Percentiles rank a stretch among this genome's conserved stretches.
These are phyloP conservation scores for Bactericera cockerelli DNA, from an alignment of 1,140 invertebrate species.

Conservation along the genomic window DNA sequence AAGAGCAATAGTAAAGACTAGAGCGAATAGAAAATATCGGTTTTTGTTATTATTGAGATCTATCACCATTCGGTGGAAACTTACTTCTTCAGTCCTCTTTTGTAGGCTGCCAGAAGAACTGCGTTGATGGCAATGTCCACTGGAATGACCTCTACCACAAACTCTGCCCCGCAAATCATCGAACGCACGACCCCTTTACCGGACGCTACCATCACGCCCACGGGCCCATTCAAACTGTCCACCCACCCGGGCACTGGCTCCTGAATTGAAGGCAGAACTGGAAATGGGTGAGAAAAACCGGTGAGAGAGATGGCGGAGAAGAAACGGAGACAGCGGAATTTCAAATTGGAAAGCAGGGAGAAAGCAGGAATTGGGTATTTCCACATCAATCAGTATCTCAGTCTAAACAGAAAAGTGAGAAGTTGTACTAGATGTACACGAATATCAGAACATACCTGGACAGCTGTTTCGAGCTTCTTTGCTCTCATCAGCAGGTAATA, in stretches of 20 bases:
- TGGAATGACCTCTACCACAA: constrained; percentile 42
- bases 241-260: constrained; percentile 42
- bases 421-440: too few relatives aligned
- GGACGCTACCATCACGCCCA: constrained; percentile 32
- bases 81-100: constrained; percentile 23
- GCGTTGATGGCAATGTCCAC: constrained; percentile 46
- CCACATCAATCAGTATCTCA: background rate
- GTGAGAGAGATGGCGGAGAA: too few relatives aligned
- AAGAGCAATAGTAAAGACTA: too few relatives aligned
- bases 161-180: constrained; percentile 32
- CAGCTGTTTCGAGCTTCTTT: too few relatives aligned
- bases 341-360: background rate
- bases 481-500: too few relatives aligned
- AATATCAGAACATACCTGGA: too few relatives aligned
- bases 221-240: constrained; percentile 50
- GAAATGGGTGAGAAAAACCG: too few relatives aligned
- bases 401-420: too few relatives aligned
- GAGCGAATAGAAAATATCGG: too few relatives aligned
- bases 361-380: background rate
- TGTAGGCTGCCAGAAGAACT: constrained; percentile 39
- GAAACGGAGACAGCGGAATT: background rate
- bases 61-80: too few relatives aligned
- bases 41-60: too few relatives aligned
- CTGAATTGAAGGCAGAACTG: constrained; percentile 26
- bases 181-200: constrained; percentile 42